Base-by-base conservation (phyloP, 2,888 invertebrate species). In the Argyra leucocephala region DNA sequence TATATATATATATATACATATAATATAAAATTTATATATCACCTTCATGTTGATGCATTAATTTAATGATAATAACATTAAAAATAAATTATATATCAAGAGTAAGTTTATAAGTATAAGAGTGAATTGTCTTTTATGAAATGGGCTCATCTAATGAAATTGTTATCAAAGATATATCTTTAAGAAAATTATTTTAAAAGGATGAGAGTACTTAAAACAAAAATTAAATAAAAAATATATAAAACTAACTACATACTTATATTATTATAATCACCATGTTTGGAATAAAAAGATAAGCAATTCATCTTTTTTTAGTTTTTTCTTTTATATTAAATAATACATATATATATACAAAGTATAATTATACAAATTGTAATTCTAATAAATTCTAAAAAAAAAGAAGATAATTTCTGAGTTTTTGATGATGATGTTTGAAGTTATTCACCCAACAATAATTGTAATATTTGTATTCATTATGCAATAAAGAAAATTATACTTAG, bases 11-110 rank as follows among this genome's bases (percentile, higher is more conserved):
- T 15, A 9, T 37, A 37, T 10, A 7, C 7, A 26, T 26, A 7
- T 31, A 31, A 6, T 6, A 3, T 31, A 31, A 2, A 31, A n/a
- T n/a, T 12, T 18, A 48, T n/a, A 15, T 48, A 48, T 48, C 18
- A 48, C 48, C n/a, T 48, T 48, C 48, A 48, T 48, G 48, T 48
- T 48, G 48, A 5, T 48, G 48, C 48, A 48, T 48, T 48, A 48
- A 48, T 48, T 48, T 48, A 48, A 48, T 48, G 48, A 48, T 18
- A 48, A 48, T 48, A 48, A 18, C 48, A 48, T 48, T 48, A 48
- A 48, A 48, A 48, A 48, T 48, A 48, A 48, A 48, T 48, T 48
- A 48, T 5, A 48, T 5, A n/a, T n/a, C n/a, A n/a, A n/a, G n/a
- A n/a, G n/a, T n/a, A n/a, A n/a, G n/a, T n/a, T n/a, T n/a, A n/a